Conservation (phyloP, 92 coral and sea anemone species). For the Porites lobata region DNA sequence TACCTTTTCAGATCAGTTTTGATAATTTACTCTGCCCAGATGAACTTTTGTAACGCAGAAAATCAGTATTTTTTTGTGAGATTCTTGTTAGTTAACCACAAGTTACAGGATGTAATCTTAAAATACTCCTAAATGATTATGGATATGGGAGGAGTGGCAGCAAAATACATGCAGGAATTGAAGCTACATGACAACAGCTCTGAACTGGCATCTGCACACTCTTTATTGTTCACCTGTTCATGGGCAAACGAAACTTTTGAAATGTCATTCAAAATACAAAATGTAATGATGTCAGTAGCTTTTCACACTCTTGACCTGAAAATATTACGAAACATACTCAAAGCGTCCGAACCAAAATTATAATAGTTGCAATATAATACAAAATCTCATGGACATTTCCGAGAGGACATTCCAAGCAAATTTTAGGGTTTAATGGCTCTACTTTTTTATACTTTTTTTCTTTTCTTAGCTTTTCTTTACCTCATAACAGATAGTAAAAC, state of each 20-base stretch:
- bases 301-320: neutral
- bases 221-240: conserved; percentile 21
- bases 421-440: too few relatives aligned
- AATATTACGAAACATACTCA: neutral
- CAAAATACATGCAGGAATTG: neutral
- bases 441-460: too few relatives aligned
- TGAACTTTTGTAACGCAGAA: too few relatives aligned
- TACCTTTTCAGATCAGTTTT: too few relatives aligned
- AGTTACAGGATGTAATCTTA: neutral
- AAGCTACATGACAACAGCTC: neutral
- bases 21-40: too few relatives aligned
- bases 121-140: neutral
- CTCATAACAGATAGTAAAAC: too few relatives aligned
- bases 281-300: neutral
- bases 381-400: too few relatives aligned
- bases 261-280: neutral
- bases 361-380: too few relatives aligned
- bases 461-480: too few relatives aligned
- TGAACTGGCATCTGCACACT: conserved; percentile 9
- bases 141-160: neutral
- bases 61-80: too few relatives aligned
- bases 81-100: neutral
- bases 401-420: too few relatives aligned
- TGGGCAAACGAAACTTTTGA: neutral
- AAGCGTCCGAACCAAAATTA: neutral